Conservation (phyloP, 1,140 invertebrate genomes). For the Drosophila novamexicana region DNA sequence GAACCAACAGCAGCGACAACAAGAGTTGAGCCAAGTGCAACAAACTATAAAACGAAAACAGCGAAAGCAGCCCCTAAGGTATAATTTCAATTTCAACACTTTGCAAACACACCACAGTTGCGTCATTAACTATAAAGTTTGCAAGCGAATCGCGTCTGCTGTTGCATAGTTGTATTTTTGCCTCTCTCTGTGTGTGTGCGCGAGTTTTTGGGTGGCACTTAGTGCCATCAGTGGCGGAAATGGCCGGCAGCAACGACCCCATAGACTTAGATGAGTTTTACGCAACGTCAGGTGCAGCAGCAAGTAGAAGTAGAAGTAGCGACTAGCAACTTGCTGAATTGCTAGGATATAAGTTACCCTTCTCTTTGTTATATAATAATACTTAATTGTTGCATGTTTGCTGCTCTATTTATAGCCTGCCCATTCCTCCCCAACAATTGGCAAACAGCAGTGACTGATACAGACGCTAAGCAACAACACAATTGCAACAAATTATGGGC, state of each 20-base stretch:
- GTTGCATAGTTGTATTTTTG: slow-evolving; percentile 17
- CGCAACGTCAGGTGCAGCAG: slow-evolving; percentile 73
- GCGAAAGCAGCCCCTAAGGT: slow-evolving; percentile 62
- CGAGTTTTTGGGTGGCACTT: slow-evolving; percentile 56
- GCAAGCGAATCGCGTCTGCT: slow-evolving; percentile 34
- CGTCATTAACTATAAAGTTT: slow-evolving; percentile 81
- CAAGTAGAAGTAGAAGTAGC: slow-evolving; percentile 26
- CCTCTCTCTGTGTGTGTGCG: slow-evolving; percentile 20
- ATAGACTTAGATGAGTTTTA: slow-evolving; percentile 63
- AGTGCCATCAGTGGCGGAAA: slow-evolving; percentile 71
- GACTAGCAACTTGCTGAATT: slow-evolving; percentile 22
- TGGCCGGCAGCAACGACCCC: slow-evolving; percentile 63
- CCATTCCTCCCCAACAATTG: slow-evolving; percentile 36
- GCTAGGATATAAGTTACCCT: slow-evolving; percentile 30
- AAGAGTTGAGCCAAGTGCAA: slow-evolving; percentile 4
- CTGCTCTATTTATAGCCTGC: slow-evolving; percentile 27
- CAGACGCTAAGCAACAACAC: slow-evolving; percentile 18
- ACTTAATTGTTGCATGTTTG: slow-evolving; percentile 70
- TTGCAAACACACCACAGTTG: slow-evolving; percentile 82
- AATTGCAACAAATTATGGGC: slow-evolving; percentile 4
- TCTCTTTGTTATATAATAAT: slow-evolving; percentile 71
- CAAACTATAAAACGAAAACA: slow-evolving; percentile 30
- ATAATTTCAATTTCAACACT: slow-evolving; percentile 83
- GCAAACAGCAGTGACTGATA: slow-evolving; percentile 34
- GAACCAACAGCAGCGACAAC: neutral